Base-by-base conservation (phyloP, 2,797 vertebrate species). In the Enteromius treurensis region DNA sequence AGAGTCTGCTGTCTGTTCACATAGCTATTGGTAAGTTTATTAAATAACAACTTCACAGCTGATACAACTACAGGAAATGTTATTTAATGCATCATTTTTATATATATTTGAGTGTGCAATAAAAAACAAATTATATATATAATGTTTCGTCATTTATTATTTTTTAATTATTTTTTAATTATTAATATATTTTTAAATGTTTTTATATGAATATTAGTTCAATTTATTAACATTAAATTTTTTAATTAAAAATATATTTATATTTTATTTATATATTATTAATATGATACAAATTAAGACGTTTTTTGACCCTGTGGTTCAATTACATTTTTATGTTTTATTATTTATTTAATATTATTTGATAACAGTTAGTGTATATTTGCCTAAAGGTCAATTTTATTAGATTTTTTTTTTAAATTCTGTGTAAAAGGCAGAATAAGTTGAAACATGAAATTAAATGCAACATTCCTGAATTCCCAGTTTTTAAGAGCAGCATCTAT, bases 1-100 rank as follows among this genome's bases (percentile, higher is more conserved):
- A 97, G 88, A 90, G 93, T 0, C 90, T 95, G 21, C 90, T 96
- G 69, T 96, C 97, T 0, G 97, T 95, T 23, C 98, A 99, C 32
- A 88, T 99, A 89, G 96, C 96, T 0, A 92, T 97, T 0, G 97
- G 98, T 97, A 88, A 95, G 96, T 60, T 81, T 0, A 73, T 49
- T 42, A n/a, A 40, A n/a, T n/a, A 15, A 53, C 21, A 68, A 29
- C 23, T 69, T 55, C 23, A 69, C 32, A 13, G n/a, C 32, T 51
- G 49, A 19, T 69, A 69, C n/a, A 69, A 42, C 21, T 69, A n/a
- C n/a, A 26, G 29, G 49, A 34, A 17, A 21, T 21, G 26, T n/a
- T 21, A 53, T 53, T 32, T 74, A 29, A 9, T 34, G 13, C 29
- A 34, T 51, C 0, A 51, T 32, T 13, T 21, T 4, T 19, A 19